Evolutionary conservation across 2,797 vertebrate species (phyloP), one percentile per base, ranked within the genome.

Genomic region (Acanthis flammea): DNA sequence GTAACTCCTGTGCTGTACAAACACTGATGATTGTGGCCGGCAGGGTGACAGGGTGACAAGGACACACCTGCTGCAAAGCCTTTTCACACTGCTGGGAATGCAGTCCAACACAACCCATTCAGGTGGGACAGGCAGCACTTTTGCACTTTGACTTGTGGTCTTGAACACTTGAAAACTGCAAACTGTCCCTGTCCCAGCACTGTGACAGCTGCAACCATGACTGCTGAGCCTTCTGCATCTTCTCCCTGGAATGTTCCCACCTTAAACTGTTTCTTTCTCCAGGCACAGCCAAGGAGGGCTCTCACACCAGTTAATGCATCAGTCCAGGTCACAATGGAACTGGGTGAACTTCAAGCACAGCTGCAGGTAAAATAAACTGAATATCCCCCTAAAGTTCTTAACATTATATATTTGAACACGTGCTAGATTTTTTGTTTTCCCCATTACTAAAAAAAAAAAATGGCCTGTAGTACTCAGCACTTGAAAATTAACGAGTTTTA

Each of bases 401-500:
- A 54, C 14, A 28, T 28, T 31, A 48, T 63, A 71, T 84, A 81
- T 61, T 86, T 65, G 81, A 60, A 17, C 33, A 65, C 0, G 0
- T 12, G 19, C 21, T 53, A 61, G 54, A 19, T 12, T 15, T 6
- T 15, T 55, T 14, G 8, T 57, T 66, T 67, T 6, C 9, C 17
- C 25, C 23, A 24, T n/a, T 50, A 54, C 44, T 72, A 39, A 39
- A 39, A 61, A 86, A 61, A 86, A 84, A 41, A 68, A 76, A 44
- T 2, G 8, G 8, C 14, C 47, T 35, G 30, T 54, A 87, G 33
- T n/a, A 82, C 57, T 41, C 53, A 82, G n/a, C 67, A 84, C 14
- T 91, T 73, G 44, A 87, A 94, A 93, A 92, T 53, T 62, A 91
- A 66, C 62, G 85, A 94, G 33, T 53, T 88, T 90, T 76, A 87